Evolutionary conservation across 2,113 vertebrate genomes (phyloP).

Genomic region (Nymphicus hollandicus): DNA sequence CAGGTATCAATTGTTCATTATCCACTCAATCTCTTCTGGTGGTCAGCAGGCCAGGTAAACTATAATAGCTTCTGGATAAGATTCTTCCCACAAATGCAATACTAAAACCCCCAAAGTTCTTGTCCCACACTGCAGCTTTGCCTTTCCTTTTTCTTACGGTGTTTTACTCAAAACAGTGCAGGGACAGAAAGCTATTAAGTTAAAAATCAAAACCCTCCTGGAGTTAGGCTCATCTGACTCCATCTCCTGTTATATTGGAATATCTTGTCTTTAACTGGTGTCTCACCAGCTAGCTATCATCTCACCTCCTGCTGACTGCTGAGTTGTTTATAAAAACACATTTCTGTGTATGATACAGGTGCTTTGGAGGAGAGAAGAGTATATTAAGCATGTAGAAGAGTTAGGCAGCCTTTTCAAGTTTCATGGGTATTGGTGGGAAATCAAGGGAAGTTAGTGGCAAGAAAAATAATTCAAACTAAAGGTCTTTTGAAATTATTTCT

Average conservation of each 20-base stretch:
- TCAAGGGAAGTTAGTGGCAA: conserved; percentile 20
- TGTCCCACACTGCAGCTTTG: neutral
- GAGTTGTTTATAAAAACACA: conserved; percentile 37
- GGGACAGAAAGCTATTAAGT: neutral
- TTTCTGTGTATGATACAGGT: conserved; percentile 6
- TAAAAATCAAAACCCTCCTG: conserved; percentile 46
- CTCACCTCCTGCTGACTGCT: conserved; percentile 22
- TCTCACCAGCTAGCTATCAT: conserved; percentile 9
- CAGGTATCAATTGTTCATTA: neutral
- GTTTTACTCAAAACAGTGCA: neutral
- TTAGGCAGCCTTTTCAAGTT: conserved; percentile 35
- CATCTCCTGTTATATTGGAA: neutral
- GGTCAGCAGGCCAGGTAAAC: neutral
- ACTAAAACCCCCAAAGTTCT: neutral
- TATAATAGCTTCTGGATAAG: neutral
- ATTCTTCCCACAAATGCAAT: neutral
- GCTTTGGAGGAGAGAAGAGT: conserved; percentile 15
- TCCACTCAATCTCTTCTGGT: neutral
- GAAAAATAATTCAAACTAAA: conserved; percentile 37
- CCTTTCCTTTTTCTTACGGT: neutral
- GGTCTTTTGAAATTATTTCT: conserved; percentile 16
- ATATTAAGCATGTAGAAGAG: conserved; percentile 37
- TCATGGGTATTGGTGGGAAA: conserved; percentile 33
- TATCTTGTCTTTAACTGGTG: conserved; percentile 2
- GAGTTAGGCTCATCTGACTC: neutral